These are phyloP conservation scores for Hylaea fasciaria DNA, from an alignment of 2,888 invertebrate species.

Conservation along the genomic window DNA sequence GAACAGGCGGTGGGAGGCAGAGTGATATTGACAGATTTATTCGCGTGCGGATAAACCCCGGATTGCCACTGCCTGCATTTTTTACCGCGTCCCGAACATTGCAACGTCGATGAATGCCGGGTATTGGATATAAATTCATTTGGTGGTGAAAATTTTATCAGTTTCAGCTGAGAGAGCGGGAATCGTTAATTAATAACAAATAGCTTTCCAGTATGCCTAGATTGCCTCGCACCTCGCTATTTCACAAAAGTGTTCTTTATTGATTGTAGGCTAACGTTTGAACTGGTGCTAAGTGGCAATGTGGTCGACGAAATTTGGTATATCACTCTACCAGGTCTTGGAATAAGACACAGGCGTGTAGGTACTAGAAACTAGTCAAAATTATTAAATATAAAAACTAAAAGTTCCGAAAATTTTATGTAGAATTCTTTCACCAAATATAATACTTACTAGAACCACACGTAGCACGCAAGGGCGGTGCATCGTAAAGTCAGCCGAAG, in stretches of 20 bases:
- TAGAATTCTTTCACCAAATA: too few species aligned
- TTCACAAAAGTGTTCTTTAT: too few species aligned
- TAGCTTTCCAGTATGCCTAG: neutral
- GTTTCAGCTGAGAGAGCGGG: constrained; percentile 18
- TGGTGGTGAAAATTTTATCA: constrained; percentile 48
- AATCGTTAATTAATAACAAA: neutral
- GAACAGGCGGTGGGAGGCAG: constrained; percentile 68
- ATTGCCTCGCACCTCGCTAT: too few species aligned
- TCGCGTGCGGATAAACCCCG: constrained; percentile 74
- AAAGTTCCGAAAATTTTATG: too few species aligned
- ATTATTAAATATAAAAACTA: too few species aligned
- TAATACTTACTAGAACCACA: too few species aligned
- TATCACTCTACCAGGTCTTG: too few species aligned
- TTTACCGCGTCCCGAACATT: constrained; percentile 59
- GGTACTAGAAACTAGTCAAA: too few species aligned
- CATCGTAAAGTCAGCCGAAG: constrained; percentile 43
- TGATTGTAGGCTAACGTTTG: too few species aligned
- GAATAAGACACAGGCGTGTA: too few species aligned
- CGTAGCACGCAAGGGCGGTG: neutral
- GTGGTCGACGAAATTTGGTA: too few species aligned
- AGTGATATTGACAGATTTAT: constrained; percentile 85
- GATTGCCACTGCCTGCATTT: constrained; percentile 73
- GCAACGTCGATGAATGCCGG: constrained; percentile 35
- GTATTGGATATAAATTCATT: constrained; percentile 47
- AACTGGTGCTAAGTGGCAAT: too few species aligned